Evolutionary conservation across 2,888 invertebrate genomes (phyloP).

Genomic region (Ormyrus pomaceus): DNA sequence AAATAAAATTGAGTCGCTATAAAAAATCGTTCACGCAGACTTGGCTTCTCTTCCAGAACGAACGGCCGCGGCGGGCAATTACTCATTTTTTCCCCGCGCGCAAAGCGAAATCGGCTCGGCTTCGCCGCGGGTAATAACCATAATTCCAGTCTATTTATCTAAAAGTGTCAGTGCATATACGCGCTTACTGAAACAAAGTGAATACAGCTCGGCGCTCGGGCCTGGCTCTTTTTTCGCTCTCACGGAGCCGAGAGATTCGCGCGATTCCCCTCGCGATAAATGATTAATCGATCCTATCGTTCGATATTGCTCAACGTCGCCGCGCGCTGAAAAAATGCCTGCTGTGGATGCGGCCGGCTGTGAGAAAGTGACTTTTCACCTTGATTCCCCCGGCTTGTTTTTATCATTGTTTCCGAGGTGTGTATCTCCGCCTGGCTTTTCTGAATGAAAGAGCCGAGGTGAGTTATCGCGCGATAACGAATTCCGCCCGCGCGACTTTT

Average conservation of each 20-base stretch:
- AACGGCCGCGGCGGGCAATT: background rate
- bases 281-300: conserved; percentile 35
- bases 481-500: background rate
- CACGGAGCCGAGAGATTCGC: conserved; percentile 4
- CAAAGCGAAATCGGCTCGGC: background rate
- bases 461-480: background rate
- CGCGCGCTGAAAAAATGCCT: conserved; percentile 2
- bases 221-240: conserved; percentile 11
- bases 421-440: background rate
- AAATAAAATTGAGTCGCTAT: too few species aligned
- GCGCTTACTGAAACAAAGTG: conserved; percentile 35
- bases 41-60: too few species aligned
- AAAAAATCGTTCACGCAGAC: too few species aligned
- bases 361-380: background rate
- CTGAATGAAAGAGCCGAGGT: background rate
- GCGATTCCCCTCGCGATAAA: conserved; percentile 16
- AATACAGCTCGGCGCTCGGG: background rate
- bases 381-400: background rate
- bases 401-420: too few species aligned
- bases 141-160: conserved; percentile 16
- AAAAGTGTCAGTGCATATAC: conserved; percentile 2
- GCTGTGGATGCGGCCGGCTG: background rate
- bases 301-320: conserved; percentile 13
- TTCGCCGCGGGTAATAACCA: background rate
- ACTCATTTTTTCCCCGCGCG: conserved; percentile 5